Conservation (phyloP, 2,113 vertebrate species). For the Xyliphius kryptos region DNA sequence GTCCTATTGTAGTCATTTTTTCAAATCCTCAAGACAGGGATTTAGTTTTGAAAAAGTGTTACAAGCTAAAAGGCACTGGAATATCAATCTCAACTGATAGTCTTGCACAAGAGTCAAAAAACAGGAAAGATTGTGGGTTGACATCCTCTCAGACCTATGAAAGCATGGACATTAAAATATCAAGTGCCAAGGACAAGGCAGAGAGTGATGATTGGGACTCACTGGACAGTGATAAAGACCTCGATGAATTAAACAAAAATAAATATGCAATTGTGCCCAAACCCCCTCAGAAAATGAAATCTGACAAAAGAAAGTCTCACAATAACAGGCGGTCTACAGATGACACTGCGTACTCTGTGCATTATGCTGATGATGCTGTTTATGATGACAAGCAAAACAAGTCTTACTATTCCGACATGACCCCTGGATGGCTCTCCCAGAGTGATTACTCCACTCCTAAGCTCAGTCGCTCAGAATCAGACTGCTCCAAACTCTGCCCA, state of each 20-base stretch:
- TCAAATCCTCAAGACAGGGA: conserved; percentile 87
- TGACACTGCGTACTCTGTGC: conserved; percentile 63
- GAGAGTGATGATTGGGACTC: conserved; percentile 84
- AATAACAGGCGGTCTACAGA: conserved; percentile 64
- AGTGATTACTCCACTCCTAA: conserved; percentile 87
- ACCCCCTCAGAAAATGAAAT: conserved; percentile 71
- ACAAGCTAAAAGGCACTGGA: conserved; percentile 94
- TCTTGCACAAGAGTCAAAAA: conserved; percentile 79
- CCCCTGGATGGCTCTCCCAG: conserved; percentile 86
- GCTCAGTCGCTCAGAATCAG: conserved; percentile 93
- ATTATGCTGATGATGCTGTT: conserved; percentile 62
- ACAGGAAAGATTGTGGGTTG: conserved; percentile 80
- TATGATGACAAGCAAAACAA: conserved; percentile 76
- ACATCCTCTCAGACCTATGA: conserved; percentile 94
- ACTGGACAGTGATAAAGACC: conserved; percentile 85
- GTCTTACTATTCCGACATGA: conserved; percentile 71
- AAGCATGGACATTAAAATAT: conserved; percentile 91
- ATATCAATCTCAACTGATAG: conserved; percentile 90
- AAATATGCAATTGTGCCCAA: conserved; percentile 82
- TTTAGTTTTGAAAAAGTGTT: conserved; percentile 93
- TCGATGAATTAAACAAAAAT: conserved; percentile 83
- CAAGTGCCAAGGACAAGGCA: conserved; percentile 71
- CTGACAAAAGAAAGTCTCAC: conserved; percentile 67
- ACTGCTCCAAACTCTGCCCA: conserved; percentile 94
- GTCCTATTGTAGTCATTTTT: conserved; percentile 93